Conservation (phyloP, 2,888 invertebrate genomes). For the Cantharis lateralis region DNA sequence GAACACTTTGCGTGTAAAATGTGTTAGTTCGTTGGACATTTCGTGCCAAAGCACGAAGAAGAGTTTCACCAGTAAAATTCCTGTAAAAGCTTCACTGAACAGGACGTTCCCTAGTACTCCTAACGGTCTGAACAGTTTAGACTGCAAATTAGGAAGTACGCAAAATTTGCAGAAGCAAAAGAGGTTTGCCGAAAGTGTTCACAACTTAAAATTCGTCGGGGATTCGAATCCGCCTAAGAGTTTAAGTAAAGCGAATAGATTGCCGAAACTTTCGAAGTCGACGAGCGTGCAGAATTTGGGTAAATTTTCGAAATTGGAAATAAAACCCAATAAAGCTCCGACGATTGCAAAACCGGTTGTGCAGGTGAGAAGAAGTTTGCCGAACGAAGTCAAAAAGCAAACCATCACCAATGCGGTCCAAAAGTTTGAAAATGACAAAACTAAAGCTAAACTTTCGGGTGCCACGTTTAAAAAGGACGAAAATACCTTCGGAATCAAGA, state of each 20-base stretch:
- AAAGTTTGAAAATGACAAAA: slow-evolving; percentile 1
- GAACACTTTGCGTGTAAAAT: slow-evolving; percentile 35
- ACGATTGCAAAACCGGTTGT: neutral
- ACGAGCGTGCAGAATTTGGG: slow-evolving; percentile 20
- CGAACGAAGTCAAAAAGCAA: neutral
- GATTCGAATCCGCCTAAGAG: neutral
- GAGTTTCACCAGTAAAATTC: slow-evolving; percentile 46
- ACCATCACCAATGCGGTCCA: neutral
- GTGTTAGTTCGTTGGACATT: slow-evolving; percentile 39
- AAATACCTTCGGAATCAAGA: slow-evolving; percentile 10
- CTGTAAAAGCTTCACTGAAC: slow-evolving; percentile 47
- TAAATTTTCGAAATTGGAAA: slow-evolving; percentile 4
- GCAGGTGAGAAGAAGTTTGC: neutral
- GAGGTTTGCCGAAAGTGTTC: slow-evolving; percentile 13
- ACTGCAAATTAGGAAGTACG: slow-evolving; percentile 36
- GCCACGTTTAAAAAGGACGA: slow-evolving; percentile 1
- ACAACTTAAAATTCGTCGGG: slow-evolving; percentile 13
- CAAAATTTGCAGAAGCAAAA: slow-evolving; percentile 10
- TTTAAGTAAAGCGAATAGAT: neutral
- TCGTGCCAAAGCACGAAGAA: slow-evolving; percentile 29
- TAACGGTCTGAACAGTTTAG: slow-evolving; percentile 49
- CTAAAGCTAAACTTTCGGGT: neutral
- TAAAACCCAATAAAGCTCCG: neutral
- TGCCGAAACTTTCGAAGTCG: slow-evolving; percentile 11
- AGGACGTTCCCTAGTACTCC: slow-evolving; percentile 54